Evolutionary conservation across 1,140 invertebrate genomes (phyloP).

Genomic region (Drosophila pachea): DNA sequence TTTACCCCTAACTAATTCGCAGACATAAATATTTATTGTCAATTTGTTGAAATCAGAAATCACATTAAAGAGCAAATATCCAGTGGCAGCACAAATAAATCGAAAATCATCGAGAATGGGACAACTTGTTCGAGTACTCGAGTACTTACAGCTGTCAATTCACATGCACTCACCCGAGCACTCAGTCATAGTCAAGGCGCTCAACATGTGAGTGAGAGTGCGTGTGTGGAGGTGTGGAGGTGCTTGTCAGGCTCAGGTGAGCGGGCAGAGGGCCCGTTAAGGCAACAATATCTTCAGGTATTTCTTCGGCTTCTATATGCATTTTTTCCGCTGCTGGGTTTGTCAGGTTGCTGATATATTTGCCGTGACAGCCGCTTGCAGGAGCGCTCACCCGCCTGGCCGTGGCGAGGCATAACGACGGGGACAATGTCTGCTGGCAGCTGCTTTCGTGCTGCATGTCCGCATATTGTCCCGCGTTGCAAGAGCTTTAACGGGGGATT

Average conservation of each 20-base stretch:
- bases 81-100: neutral
- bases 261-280: neutral
- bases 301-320: neutral
- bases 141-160: slow-evolving; percentile 26
- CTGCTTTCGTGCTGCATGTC: slow-evolving; percentile 17
- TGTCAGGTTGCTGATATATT: slow-evolving; percentile 14
- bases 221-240: neutral
- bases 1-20: neutral
- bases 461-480: slow-evolving; percentile 30
- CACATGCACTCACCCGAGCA: slow-evolving; percentile 16
- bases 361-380: slow-evolving; percentile 6
- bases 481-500: slow-evolving; percentile 35
- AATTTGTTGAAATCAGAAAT: slow-evolving; percentile 4
- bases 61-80: slow-evolving; percentile 7
- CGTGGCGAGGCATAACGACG: neutral
- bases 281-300: slow-evolving; percentile 14
- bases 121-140: slow-evolving; percentile 6
- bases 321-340: neutral
- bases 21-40: slow-evolving; percentile 11
- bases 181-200: slow-evolving; percentile 8
- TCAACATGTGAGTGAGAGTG: neutral
- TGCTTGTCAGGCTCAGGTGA: neutral
- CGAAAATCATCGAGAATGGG: slow-evolving; percentile 10
- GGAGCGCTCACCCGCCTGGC: neutral
- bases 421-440: slow-evolving; percentile 22